These are phyloP conservation scores for Uromys caudimaculatus DNA, from an alignment of 2,797 vertebrate species.

Conservation along the genomic window DNA sequence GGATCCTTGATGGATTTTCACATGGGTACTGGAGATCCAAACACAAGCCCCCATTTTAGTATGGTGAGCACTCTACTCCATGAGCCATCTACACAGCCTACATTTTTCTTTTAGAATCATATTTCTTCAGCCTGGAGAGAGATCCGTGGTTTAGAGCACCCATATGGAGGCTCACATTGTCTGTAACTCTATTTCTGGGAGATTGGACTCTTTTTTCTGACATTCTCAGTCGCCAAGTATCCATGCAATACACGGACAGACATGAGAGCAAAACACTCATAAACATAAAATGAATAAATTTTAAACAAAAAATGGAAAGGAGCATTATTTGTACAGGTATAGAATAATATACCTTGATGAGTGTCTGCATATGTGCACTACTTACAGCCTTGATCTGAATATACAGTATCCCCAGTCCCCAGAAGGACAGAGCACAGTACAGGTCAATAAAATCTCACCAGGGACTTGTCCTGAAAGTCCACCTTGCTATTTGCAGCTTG, in stretches of 20 bases:
- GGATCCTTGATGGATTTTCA: background rate
- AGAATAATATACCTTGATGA: background rate
- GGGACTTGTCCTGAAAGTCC: background rate
- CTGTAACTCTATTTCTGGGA: background rate
- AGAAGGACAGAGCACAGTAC: background rate
- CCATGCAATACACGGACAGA: background rate
- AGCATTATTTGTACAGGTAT: background rate
- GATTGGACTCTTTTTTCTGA: background rate
- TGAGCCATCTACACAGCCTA: background rate
- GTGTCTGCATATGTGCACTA: background rate
- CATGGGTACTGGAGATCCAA: background rate
- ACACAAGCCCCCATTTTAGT: background rate
- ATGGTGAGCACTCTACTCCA: background rate
- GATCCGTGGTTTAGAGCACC: background rate
- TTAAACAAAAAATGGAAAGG: background rate
- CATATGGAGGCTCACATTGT: background rate
- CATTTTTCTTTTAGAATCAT: background rate
- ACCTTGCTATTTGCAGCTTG: background rate
- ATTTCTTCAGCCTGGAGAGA: background rate
- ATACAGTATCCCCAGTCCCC: background rate
- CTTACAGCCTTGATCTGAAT: background rate
- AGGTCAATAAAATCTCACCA: background rate
- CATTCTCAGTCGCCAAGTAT: background rate
- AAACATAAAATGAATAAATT: background rate
- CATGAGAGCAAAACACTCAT: background rate